These are phyloP conservation scores for Drosophila oshimai DNA, from an alignment of 1,140 invertebrate species.

Conservation along the genomic window DNA sequence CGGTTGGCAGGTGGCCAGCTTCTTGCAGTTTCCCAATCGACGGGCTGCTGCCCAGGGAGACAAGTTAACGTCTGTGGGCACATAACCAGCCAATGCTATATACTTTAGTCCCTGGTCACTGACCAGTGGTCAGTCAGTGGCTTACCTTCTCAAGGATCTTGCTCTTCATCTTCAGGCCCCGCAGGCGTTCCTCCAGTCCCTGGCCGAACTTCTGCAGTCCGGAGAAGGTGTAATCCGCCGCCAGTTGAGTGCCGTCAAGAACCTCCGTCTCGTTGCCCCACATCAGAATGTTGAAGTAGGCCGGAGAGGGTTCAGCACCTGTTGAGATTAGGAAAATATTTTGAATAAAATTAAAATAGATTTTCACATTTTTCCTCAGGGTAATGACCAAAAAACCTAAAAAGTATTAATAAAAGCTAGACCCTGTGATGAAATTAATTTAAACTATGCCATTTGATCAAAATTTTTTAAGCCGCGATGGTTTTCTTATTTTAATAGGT, in stretches of 20 bases:
- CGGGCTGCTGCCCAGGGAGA: constrained; percentile 60
- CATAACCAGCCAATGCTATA: not conserved
- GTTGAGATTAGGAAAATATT: not conserved
- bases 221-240: constrained; percentile 96
- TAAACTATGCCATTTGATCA: too few species aligned
- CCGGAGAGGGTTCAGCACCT: constrained; percentile 96
- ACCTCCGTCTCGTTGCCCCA: constrained; percentile 92
- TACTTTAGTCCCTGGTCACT: not conserved
- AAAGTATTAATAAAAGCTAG: not conserved
- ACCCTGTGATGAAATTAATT: too few species aligned
- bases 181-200: constrained; percentile 93
- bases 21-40: constrained; percentile 63
- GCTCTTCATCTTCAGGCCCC: constrained; percentile 91
- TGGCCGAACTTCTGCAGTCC: constrained; percentile 97
- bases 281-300: constrained; percentile 96
- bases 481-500: too few species aligned
- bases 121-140: not conserved
- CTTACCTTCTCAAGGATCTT: constrained; percentile 94
- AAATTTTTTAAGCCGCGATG: too few species aligned
- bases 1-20: constrained; percentile 62
- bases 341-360: not conserved
- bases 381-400: not conserved
- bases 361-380: not conserved
- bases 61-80: constrained; percentile 60
- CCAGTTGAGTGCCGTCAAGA: constrained; percentile 94